A percentile compares a stretch with the other conserved stretches of the same genome.
phyloP scores from a whole-genome alignment of 2,797 vertebrate genomes.

The Galagoides demidoff region DNA sequence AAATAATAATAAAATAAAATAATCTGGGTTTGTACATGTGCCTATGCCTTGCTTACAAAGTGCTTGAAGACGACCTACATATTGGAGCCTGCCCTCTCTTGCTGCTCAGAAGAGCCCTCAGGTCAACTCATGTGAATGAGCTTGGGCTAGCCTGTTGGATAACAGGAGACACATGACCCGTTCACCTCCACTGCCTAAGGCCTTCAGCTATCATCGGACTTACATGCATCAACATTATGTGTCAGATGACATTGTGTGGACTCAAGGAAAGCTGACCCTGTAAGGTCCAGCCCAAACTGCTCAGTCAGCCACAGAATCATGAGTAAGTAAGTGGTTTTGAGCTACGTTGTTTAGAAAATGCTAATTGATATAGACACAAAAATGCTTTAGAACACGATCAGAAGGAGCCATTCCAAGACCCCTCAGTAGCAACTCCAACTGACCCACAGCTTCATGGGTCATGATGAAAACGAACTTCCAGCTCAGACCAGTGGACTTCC shows the following conservation, averaged over 20 bases:
- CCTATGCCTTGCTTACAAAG: not conserved
- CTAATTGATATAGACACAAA: not conserved
- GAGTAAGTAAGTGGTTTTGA: not conserved
- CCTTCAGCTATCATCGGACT: not conserved
- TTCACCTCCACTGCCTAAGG: not conserved
- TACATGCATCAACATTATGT: not conserved
- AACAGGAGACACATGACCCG: not conserved
- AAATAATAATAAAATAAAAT: too few relatives aligned
- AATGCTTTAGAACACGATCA: not conserved
- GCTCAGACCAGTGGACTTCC: not conserved
- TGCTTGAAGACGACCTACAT: not conserved
- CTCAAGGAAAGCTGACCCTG: not conserved
- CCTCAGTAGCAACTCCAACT: not conserved
- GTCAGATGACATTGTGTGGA: not conserved
- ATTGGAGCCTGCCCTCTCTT: not conserved
- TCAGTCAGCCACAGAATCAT: not conserved
- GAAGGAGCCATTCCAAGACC: slow-evolving; percentile 4
- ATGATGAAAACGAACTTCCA: slow-evolving; percentile 42
- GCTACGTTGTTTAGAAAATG: not conserved
- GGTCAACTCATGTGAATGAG: not conserved
- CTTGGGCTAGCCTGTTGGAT: not conserved
- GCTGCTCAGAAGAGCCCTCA: not conserved
- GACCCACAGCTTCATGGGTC: not conserved
- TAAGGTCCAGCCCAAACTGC: not conserved
- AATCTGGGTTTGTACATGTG: not conserved